phyloP scores from a whole-genome alignment of 2,888 invertebrate genomes.

The Carterocephalus palaemon region DNA sequence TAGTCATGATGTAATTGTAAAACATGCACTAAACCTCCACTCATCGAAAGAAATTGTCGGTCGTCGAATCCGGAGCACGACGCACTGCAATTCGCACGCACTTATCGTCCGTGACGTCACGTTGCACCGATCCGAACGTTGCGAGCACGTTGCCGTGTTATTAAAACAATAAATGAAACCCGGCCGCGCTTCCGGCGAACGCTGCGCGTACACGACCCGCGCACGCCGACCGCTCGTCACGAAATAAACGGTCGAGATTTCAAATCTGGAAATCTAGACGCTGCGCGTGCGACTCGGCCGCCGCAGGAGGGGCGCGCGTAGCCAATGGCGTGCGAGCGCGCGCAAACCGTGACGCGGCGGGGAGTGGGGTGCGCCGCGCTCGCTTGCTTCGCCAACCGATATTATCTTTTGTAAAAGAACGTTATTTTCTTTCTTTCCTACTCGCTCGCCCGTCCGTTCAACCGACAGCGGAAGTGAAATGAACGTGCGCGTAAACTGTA shows the following conservation, averaged over 20 bases:
- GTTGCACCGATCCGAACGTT: slow-evolving; percentile 64
- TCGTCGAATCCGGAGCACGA: slow-evolving; percentile 48
- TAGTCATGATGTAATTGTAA: slow-evolving; percentile 81
- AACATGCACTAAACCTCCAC: slow-evolving; percentile 88
- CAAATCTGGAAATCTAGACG: slow-evolving; percentile 75
- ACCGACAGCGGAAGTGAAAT: slow-evolving; percentile 75
- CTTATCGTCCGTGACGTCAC: slow-evolving; percentile 69
- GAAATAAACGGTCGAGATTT: slow-evolving; percentile 80
- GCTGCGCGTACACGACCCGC: slow-evolving; percentile 50
- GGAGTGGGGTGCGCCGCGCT: slow-evolving; percentile 46
- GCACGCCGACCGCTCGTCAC: slow-evolving; percentile 62
- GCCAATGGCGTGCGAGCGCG: slow-evolving; percentile 60
- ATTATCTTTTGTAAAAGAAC: slow-evolving; percentile 72
- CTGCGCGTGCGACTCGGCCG: slow-evolving; percentile 64
- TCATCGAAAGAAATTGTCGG: slow-evolving; percentile 82
- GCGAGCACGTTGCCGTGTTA: slow-evolving; percentile 70
- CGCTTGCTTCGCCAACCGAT: slow-evolving; percentile 42
- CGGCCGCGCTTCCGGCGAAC: slow-evolving; percentile 42
- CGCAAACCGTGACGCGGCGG: slow-evolving; percentile 61
- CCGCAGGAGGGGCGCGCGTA: slow-evolving; percentile 38
- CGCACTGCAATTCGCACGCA: slow-evolving; percentile 63
- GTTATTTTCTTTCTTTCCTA: slow-evolving; percentile 75
- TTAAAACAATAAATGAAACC: slow-evolving; percentile 46
- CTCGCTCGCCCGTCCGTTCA: slow-evolving; percentile 64
- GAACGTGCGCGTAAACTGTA: slow-evolving; percentile 72